Conservation (phyloP, 2,888 invertebrate genomes). For the Himalopsyche anomala region DNA sequence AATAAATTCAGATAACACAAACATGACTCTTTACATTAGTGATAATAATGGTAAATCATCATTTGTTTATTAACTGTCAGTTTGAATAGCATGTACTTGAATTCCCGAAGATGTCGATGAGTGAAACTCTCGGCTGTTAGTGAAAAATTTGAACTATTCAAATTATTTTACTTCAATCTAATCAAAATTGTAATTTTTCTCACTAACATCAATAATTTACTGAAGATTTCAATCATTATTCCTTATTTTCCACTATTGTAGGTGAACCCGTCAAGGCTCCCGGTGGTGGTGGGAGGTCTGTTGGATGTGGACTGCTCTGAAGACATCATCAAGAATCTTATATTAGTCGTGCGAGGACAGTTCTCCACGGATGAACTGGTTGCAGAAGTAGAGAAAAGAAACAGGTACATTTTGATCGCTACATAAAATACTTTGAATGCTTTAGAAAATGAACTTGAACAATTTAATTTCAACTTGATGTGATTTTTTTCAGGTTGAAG, state of each 20-base stretch:
- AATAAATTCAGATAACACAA: too few relatives aligned
- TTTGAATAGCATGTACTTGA: too few relatives aligned
- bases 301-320: conserved; percentile 99
- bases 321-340: conserved; percentile 99
- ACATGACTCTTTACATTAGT: too few relatives aligned
- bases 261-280: conserved; percentile 98
- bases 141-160: too few relatives aligned
- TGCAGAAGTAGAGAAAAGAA: conserved; percentile 96
- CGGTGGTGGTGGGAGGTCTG: conserved; percentile 98
- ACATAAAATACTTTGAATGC: not conserved
- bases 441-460: conserved; percentile 4
- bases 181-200: too few relatives aligned
- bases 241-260: conserved; percentile 68
- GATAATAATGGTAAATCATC: too few relatives aligned
- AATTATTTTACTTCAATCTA: too few relatives aligned
- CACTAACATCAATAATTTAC: too few relatives aligned
- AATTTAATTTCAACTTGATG: not conserved
- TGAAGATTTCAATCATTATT: too few relatives aligned
- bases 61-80: too few relatives aligned
- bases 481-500: conserved; percentile 79
- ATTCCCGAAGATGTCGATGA: too few relatives aligned
- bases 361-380: conserved; percentile 99
- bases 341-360: conserved; percentile 97
- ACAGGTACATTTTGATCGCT: conserved; percentile 76
- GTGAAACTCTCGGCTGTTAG: too few relatives aligned